These are phyloP conservation scores for Calcarius lapponicus DNA, from an alignment of 2,797 vertebrate species.

Conservation along the genomic window DNA sequence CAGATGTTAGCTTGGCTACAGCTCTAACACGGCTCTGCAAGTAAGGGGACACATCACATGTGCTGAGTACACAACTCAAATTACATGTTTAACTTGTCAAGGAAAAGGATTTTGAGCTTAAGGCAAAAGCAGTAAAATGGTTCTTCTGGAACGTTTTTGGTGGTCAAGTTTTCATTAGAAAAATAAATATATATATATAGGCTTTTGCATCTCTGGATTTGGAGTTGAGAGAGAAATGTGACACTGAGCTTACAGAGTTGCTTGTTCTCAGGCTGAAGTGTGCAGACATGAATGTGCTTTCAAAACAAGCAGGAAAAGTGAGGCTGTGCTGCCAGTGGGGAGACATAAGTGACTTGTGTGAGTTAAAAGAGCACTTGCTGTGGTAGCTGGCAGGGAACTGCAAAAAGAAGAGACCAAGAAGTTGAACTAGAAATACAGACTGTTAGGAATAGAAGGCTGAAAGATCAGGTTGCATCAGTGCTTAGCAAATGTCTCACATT, in stretches of 20 bases:
- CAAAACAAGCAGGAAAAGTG: not conserved
- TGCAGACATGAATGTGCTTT: not conserved
- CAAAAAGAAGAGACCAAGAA: not conserved
- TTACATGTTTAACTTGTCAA: not conserved
- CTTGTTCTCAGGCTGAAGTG: not conserved
- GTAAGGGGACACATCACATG: not conserved
- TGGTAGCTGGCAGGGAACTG: not conserved
- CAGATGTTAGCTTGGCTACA: constrained; percentile 22
- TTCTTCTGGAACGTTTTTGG: not conserved
- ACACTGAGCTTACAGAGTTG: not conserved
- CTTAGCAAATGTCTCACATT: not conserved
- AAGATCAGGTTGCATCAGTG: not conserved
- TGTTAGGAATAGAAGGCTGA: not conserved
- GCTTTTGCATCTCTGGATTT: not conserved
- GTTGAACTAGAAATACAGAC: not conserved
- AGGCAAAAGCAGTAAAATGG: constrained; percentile 1
- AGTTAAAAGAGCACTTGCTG: constrained; percentile 28
- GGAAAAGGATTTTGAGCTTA: constrained; percentile 4
- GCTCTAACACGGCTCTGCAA: not conserved
- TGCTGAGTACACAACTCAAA: not conserved
- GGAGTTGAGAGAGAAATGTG: not conserved
- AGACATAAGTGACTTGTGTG: not conserved
- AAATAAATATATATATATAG: not conserved
- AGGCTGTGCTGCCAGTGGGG: not conserved
- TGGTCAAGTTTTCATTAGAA: not conserved